Base-by-base conservation (phyloP, 2,113 vertebrate genomes). In the Oriolus oriolus region DNA sequence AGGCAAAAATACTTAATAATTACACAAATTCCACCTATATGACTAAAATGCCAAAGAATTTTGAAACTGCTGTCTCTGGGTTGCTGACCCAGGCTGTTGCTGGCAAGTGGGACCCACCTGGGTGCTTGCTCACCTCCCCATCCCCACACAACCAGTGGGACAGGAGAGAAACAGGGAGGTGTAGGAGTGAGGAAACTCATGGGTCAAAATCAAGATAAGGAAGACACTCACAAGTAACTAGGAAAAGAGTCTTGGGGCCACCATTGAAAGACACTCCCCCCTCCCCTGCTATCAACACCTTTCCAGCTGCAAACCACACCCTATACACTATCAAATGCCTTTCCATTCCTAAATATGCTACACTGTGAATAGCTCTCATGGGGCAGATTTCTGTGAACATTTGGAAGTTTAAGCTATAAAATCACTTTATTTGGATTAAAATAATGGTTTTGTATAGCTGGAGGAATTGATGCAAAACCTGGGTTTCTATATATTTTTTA, bases 231-330 rank as follows among this genome's bases (percentile, higher is more conserved):
- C 8, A 31, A 59, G 23, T 26, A 23, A 16, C 17, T 33, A 33
- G 35, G 57, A 75, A 94, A 70, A 42, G 17, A 28, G 37, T 13
- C 8, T 31, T 49, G 4, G 3, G 21, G 2, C 1, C 0, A 0
- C 21, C 3, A 8, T 11, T 56, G 22, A 19, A 88, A 63, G 14
- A 26, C 27, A 12, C 19, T 3, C 0, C 6, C 2, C 7, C 5
- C 5, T 5, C 5, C 4, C 4, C 26, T 6, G 0, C 30, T 35
- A 13, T 13, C 16, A 74, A 7, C 17, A 37, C 3, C 4, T 79
- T 78, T 13, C 11, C 35, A 54, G 0, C 52, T 60, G 13, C 31
- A 50, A 77, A 2, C 47, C 53, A 7, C 8, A 39, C 6, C 13
- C 3, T 47, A 7, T 22, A 19, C 23, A 9, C 6, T 20, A 13